phyloP scores from a whole-genome alignment of 2,113 vertebrate species.

The Macquaria ambigua region DNA sequence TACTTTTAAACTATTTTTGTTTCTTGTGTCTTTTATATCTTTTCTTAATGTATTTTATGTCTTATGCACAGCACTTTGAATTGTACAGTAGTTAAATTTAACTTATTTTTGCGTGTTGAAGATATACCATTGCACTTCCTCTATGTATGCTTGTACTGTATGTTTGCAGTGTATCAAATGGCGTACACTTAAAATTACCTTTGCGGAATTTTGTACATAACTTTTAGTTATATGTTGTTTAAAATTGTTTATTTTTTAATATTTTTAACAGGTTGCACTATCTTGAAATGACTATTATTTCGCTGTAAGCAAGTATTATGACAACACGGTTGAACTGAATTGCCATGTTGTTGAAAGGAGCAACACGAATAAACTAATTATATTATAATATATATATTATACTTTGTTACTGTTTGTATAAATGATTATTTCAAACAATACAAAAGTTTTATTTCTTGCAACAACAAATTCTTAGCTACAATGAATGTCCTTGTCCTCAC shows the following conservation, averaged over 20 bases:
- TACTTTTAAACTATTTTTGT: neutral
- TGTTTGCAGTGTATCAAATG: too few relatives aligned
- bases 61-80: neutral
- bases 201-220: neutral
- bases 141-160: neutral
- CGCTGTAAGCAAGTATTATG: too few relatives aligned
- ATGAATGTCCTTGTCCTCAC: neutral
- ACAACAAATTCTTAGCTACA: neutral
- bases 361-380: too few relatives aligned
- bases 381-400: too few relatives aligned
- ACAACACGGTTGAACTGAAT: neutral
- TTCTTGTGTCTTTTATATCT: neutral
- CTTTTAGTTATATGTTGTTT: neutral
- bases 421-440: too few relatives aligned
- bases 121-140: neutral
- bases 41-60: too few relatives aligned
- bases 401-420: too few relatives aligned
- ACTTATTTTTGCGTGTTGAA: neutral
- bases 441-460: too few relatives aligned
- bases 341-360: too few relatives aligned
- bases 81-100: neutral
- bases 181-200: too few relatives aligned
- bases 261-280: neutral
- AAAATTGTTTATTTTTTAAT: neutral
- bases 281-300: neutral